Conservation (phyloP, 2,888 invertebrate genomes). For the Machimus rusticus region DNA sequence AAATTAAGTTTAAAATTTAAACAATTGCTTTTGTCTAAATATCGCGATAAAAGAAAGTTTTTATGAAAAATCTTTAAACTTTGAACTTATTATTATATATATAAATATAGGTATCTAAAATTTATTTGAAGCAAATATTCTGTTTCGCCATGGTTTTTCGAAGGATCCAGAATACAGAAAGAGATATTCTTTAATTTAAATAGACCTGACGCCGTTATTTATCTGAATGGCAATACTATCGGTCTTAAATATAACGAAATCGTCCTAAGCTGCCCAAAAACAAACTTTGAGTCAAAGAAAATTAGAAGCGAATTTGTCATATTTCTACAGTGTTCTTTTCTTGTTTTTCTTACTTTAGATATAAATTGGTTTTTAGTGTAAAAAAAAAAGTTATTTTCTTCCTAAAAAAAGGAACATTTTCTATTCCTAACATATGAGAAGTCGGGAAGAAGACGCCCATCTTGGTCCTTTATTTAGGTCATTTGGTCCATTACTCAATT, state of each 20-base stretch:
- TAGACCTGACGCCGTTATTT: background rate
- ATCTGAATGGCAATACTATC: background rate
- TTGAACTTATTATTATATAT: too few species aligned
- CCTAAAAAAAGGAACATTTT: background rate
- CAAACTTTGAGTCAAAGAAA: background rate
- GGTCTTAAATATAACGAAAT: background rate
- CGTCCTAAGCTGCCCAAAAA: background rate
- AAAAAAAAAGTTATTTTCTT: background rate
- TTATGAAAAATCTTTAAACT: too few species aligned
- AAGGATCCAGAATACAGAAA: too few species aligned
- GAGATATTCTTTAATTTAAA: too few species aligned
- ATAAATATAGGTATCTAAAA: too few species aligned
- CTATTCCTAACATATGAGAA: background rate
- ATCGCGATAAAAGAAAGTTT: too few species aligned
- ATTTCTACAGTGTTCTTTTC: background rate
- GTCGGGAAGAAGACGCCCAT: background rate
- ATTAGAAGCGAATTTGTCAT: background rate
- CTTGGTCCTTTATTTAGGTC: background rate
- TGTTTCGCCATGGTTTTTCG: too few species aligned
- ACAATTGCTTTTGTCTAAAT: too few species aligned
- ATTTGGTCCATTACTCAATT: background rate
- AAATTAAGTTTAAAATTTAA: too few species aligned
- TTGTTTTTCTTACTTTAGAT: background rate
- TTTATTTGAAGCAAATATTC: too few species aligned
- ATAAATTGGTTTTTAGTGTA: background rate